Evolutionary conservation across 2,888 invertebrate species (phyloP).

Genomic region (Melinaea menophilus): DNA sequence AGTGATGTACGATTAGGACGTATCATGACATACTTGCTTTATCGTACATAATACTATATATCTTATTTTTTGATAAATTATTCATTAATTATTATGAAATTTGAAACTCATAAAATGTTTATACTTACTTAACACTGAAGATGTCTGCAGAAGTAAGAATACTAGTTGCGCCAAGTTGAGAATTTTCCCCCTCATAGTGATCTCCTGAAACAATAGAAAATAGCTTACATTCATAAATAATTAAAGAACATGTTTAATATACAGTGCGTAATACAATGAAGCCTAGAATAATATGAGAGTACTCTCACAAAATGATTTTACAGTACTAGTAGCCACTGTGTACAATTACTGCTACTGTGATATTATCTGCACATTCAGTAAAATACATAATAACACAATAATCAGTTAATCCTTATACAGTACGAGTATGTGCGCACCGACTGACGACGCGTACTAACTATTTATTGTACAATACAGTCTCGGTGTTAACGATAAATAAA

Average conservation of each 20-base stretch:
- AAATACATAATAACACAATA: conserved; percentile 19
- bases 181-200: conserved; percentile 64
- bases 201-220: conserved; percentile 43
- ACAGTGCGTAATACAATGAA: too few relatives aligned
- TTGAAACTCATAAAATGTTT: background rate
- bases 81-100: too few relatives aligned
- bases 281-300: too few relatives aligned
- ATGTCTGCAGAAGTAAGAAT: conserved; percentile 61
- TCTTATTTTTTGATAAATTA: too few relatives aligned
- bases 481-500: conserved; percentile 24
- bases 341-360: too few relatives aligned
- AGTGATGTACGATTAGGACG: background rate
- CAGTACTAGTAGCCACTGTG: too few relatives aligned
- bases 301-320: too few relatives aligned
- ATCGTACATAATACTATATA: too few relatives aligned
- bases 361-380: background rate
- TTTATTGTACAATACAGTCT: background rate
- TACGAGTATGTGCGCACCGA: too few relatives aligned
- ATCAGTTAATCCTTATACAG: too few relatives aligned
- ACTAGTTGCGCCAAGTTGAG: conserved; percentile 68
- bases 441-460: background rate
- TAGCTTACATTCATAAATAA: background rate
- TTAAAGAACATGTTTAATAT: background rate
- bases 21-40: too few relatives aligned
- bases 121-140: conserved; percentile 62